Evolutionary conservation across 2,888 invertebrate species (phyloP).

Genomic region (Pandemis cinnamomeana): DNA sequence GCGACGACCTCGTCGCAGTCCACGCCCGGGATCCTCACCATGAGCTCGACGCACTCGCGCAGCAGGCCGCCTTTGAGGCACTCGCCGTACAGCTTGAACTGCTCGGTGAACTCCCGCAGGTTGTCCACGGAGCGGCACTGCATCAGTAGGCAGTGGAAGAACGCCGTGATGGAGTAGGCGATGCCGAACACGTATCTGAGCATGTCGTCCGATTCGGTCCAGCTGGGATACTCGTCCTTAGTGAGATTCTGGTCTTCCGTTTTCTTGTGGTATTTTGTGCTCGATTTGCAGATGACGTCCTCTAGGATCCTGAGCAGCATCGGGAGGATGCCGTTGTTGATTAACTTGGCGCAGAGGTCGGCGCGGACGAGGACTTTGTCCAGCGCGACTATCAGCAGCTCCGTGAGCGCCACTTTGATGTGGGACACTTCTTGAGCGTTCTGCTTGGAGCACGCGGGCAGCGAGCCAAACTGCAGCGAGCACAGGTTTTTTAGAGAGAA

Average conservation of each 20-base stretch:
- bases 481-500: constrained; percentile 86
- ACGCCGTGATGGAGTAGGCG: constrained; percentile 84
- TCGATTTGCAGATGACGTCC: constrained; percentile 77
- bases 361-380: constrained; percentile 82
- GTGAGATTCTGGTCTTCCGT: constrained; percentile 55
- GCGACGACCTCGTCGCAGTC: constrained; percentile 67
- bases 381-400: constrained; percentile 83
- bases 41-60: constrained; percentile 81
- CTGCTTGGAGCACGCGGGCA: constrained; percentile 59
- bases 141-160: constrained; percentile 85
- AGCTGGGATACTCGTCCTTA: constrained; percentile 55
- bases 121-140: constrained; percentile 82
- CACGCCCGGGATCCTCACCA: constrained; percentile 78
- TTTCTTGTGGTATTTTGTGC: constrained; percentile 57
- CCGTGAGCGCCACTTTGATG: constrained; percentile 83
- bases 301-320: constrained; percentile 85
- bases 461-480: constrained; percentile 84
- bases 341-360: constrained; percentile 83
- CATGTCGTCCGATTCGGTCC: constrained; percentile 78
- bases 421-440: constrained; percentile 72
- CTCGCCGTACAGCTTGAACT: constrained; percentile 85
- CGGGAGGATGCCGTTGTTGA: constrained; percentile 86
- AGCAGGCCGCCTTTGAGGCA: constrained; percentile 84
- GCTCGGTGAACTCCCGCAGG: constrained; percentile 83
- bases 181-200: constrained; percentile 86